These are phyloP conservation scores for Caiman crocodilus DNA, from an alignment of 2,797 vertebrate species.

Conservation along the genomic window DNA sequence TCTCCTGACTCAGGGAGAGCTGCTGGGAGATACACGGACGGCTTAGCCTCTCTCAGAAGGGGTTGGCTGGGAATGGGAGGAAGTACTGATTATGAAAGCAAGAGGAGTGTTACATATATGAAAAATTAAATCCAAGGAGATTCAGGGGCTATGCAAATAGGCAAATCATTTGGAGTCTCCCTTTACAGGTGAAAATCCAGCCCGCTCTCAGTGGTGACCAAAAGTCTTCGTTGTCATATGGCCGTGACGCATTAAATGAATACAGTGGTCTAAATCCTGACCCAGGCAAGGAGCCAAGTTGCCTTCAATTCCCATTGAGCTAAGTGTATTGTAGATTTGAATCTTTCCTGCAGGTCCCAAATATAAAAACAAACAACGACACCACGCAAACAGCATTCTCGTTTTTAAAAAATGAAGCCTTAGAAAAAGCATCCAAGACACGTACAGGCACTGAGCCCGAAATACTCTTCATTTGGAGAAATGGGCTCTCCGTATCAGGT, in stretches of 20 bases:
- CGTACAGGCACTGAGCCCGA: fast-evolving
- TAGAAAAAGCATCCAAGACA: neutral
- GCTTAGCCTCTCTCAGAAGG: neutral
- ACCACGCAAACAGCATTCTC: neutral
- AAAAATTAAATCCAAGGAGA: neutral
- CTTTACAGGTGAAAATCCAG: neutral
- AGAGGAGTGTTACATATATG: neutral
- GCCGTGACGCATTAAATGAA: neutral
- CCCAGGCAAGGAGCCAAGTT: fast-evolving
- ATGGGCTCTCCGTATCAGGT: neutral
- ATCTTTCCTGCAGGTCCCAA: neutral
- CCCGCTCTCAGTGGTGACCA: neutral
- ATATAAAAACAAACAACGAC: neutral
- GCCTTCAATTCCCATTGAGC: neutral
- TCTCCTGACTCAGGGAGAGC: neutral
- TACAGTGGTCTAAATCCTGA: neutral
- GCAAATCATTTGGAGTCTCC: slow-evolving; percentile 7
- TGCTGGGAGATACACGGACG: neutral
- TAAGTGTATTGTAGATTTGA: neutral
- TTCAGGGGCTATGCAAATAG: neutral
- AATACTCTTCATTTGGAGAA: neutral
- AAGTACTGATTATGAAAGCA: neutral
- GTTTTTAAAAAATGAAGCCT: neutral
- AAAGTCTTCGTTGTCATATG: neutral
- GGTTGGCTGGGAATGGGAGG: neutral